phyloP scores from a whole-genome alignment of 2,113 vertebrate species.

The Macrotis lagotis region DNA sequence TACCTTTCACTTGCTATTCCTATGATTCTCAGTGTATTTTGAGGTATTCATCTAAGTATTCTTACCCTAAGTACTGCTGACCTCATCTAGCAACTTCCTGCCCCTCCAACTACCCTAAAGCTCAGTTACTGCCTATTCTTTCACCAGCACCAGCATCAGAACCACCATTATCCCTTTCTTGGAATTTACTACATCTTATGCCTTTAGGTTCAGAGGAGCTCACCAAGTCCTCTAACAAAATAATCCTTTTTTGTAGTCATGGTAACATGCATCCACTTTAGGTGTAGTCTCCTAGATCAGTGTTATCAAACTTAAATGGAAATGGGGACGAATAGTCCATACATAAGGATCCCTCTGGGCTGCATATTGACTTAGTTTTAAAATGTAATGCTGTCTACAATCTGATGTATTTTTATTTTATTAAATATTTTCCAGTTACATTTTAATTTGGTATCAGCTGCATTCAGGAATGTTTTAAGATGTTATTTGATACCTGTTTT shows the following conservation, averaged over 20 bases:
- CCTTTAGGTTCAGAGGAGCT: background rate
- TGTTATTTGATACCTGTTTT: background rate
- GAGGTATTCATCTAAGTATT: background rate
- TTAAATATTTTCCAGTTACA: background rate
- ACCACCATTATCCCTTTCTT: background rate
- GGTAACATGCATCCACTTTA: background rate
- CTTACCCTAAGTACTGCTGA: background rate
- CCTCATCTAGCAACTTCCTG: background rate
- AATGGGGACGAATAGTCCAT: background rate
- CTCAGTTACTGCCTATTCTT: background rate
- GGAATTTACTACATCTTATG: background rate
- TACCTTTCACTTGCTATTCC: background rate
- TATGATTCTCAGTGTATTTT: background rate
- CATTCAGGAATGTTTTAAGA: background rate
- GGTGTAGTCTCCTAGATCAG: background rate
- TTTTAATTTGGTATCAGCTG: background rate
- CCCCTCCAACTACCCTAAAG: background rate
- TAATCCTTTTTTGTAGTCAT: background rate
- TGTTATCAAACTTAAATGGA: background rate
- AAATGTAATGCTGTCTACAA: background rate
- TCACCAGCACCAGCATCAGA: too few relatives aligned
- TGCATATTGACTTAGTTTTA: background rate
- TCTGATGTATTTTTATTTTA: background rate
- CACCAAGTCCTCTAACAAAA: background rate
- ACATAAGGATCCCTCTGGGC: background rate